Evolutionary conservation across 2,888 invertebrate genomes (phyloP), one percentile per base, ranked within the genome.

Genomic region (Habrosyne pyritoides): DNA sequence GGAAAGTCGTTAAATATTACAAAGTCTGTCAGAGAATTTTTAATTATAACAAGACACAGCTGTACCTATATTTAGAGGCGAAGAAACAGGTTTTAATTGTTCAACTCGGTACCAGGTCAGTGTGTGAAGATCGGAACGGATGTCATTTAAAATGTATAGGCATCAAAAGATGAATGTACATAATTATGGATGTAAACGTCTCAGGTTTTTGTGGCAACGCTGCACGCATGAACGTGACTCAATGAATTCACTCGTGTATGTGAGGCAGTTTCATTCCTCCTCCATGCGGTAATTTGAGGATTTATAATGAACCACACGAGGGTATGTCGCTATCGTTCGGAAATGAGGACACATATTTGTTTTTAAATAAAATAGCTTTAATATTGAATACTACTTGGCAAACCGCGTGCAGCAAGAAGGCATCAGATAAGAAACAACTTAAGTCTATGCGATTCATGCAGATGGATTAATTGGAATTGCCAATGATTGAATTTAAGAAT

Each of bases 241-340:
- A 62, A 75, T 75, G 68, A 75, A 72, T 79, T 77, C 63, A 64
- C 59, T 55, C 56, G 64, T 63, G 66, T 57, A 61, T 67, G 67
- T 64, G 66, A 66, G 70, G 68, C 64, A 65, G 67, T 81, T 81
- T 80, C 82, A 83, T 85, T 77, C 66, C 71, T 59, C 56, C 64
- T 66, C 71, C 75, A 75, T 72, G 68, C 73, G 76, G 75, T 71
- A 71, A 77, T 84, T 83, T 71, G 75, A 73, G 76, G 80, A 73
- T 84, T 83, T 79, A 81, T 77, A 85, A 81, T 74, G 75, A 79
- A 81, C 71, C 72, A 64, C 71, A 77, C 61, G 69, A 65, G 77
- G 77, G 75, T 69, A 73, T 66, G 71, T 73, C 71, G 59, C 56
- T 66, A 61, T 65, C 64, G 66, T 66, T 63, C 51, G 60, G 63